phyloP scores from a whole-genome alignment of 2,888 invertebrate species.

The Idaea aversata region DNA sequence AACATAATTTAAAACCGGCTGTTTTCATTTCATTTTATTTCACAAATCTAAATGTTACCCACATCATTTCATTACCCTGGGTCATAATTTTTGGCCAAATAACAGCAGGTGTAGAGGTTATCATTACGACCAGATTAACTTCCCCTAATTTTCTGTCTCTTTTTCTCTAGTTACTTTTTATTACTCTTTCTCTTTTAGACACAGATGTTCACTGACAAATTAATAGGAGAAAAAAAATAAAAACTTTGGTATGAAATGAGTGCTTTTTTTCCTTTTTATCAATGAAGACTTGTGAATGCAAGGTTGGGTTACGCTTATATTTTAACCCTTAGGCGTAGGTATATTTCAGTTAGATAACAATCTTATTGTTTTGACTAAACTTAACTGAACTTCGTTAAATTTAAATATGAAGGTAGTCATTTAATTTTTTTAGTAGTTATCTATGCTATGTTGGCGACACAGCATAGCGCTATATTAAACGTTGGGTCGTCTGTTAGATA shows the following conservation, averaged over 20 bases:
- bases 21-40: slow-evolving; percentile 24
- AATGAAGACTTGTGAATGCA: slow-evolving; percentile 45
- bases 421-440: background rate
- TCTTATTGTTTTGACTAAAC: background rate
- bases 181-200: slow-evolving; percentile 27
- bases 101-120: slow-evolving; percentile 68
- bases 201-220: slow-evolving; percentile 36
- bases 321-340: background rate
- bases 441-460: too few relatives aligned
- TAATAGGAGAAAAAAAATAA: slow-evolving; percentile 32
- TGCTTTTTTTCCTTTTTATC: slow-evolving; percentile 31
- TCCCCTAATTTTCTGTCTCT: slow-evolving; percentile 44
- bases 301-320: slow-evolving; percentile 40
- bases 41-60: slow-evolving; percentile 23
- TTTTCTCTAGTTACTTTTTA: slow-evolving; percentile 26
- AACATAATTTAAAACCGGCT: slow-evolving; percentile 22
- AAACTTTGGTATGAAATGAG: slow-evolving; percentile 18
- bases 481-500: too few relatives aligned
- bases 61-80: slow-evolving; percentile 42
- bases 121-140: slow-evolving; percentile 66
- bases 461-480: too few relatives aligned
- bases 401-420: background rate
- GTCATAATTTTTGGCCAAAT: slow-evolving; percentile 55
- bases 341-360: slow-evolving; percentile 20
- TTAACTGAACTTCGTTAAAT: background rate